These are phyloP conservation scores for Pecten maximus DNA, from an alignment of 2,888 invertebrate species.

Conservation along the genomic window DNA sequence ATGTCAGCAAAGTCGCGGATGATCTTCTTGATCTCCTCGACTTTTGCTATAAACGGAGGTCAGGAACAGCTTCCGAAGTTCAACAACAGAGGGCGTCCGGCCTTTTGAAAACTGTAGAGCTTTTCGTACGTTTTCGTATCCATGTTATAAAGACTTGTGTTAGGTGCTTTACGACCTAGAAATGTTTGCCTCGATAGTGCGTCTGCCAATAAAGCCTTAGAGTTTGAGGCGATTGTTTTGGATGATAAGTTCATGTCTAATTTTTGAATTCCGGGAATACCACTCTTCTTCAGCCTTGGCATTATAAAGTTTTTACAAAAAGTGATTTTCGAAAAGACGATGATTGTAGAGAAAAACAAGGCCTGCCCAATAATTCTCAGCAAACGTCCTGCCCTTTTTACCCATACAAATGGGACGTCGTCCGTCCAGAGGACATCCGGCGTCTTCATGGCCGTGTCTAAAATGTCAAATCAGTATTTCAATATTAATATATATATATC, in stretches of 20 bases:
- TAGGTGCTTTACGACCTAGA: constrained; percentile 37
- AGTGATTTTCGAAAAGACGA: neutral
- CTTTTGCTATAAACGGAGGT: constrained; percentile 60
- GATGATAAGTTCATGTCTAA: neutral
- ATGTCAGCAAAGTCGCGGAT: constrained; percentile 50
- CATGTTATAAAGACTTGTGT: constrained; percentile 27
- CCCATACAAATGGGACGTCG: neutral
- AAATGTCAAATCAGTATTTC: neutral
- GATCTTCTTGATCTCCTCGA: constrained; percentile 53
- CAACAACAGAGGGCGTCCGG: constrained; percentile 59
- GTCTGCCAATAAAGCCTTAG: neutral
- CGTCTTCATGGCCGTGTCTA: neutral
- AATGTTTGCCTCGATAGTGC: neutral
- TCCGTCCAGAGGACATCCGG: neutral
- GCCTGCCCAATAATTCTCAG: neutral
- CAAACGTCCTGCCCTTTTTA: neutral
- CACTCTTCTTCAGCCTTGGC: neutral
- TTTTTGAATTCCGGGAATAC: neutral
- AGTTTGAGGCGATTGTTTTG: neutral
- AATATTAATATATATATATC: too few species aligned
- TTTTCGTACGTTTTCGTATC: constrained; percentile 11
- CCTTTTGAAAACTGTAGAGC: constrained; percentile 49
- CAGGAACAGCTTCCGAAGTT: constrained; percentile 63
- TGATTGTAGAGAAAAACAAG: neutral
- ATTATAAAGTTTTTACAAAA: neutral